Percentiles rank a stretch among this genome's conserved stretches.
Conservation (phyloP, 2,888 invertebrate species). For the Ptilodon capucinus region DNA sequence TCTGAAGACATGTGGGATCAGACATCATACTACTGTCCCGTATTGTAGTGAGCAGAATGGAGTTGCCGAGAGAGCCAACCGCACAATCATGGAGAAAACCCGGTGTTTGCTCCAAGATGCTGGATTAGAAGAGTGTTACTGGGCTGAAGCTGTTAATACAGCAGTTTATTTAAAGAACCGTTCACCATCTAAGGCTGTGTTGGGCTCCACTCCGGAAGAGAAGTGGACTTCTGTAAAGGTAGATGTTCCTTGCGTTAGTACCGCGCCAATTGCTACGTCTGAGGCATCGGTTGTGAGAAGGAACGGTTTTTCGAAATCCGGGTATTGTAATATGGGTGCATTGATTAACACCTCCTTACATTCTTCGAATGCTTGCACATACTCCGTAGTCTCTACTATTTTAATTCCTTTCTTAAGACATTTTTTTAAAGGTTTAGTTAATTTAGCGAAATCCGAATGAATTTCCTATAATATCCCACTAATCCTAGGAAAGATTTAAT, state of each 20-base stretch:
- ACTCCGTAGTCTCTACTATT: conserved; percentile 12
- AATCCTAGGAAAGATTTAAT: conserved; percentile 34
- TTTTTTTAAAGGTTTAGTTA: conserved; percentile 31
- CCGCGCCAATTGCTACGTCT: background rate
- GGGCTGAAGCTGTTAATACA: too few relatives aligned
- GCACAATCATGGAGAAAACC: too few relatives aligned
- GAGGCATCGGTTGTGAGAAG: conserved; percentile 2
- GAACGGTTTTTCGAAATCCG: background rate
- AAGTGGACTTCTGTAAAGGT: too few relatives aligned
- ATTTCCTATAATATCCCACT: conserved; percentile 7
- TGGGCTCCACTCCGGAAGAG: too few relatives aligned
- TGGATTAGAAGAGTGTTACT: too few relatives aligned
- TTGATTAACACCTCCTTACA: conserved; percentile 24
- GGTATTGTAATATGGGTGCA: background rate
- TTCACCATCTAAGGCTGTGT: too few relatives aligned
- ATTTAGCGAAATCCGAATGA: conserved; percentile 22
- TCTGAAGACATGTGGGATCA: too few relatives aligned
- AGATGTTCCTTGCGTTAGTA: conserved; percentile 1
- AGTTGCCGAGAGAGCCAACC: too few relatives aligned
- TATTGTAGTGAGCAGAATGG: too few relatives aligned
- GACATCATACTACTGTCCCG: too few relatives aligned
- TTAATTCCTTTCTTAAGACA: conserved; percentile 30
- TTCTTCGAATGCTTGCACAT: conserved; percentile 28
- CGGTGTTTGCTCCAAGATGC: too few relatives aligned
- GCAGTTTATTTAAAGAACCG: too few relatives aligned